phyloP scores from a whole-genome alignment of 2,797 vertebrate genomes.

The Merluccius polli region DNA sequence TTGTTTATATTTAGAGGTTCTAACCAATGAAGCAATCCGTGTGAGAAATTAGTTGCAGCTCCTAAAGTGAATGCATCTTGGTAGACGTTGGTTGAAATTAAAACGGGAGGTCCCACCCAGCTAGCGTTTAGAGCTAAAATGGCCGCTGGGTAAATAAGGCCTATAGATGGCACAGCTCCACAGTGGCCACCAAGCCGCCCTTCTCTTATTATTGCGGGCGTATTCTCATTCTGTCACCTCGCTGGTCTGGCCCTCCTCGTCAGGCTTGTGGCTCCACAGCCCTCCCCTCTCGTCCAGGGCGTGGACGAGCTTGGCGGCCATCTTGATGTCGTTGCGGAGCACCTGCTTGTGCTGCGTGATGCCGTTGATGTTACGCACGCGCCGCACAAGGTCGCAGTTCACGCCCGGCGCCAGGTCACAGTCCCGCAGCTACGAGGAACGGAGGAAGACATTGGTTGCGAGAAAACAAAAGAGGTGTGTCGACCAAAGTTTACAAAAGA shows the following conservation, averaged over 20 bases:
- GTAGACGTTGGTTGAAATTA: neutral
- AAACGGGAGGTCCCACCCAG: neutral
- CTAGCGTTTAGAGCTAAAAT: too few relatives aligned
- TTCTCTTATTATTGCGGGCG: neutral
- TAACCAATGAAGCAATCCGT: neutral
- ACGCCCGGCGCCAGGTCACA: conserved; percentile 90
- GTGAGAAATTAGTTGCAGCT: neutral
- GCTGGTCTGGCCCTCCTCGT: conserved; percentile 57
- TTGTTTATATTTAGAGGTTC: neutral
- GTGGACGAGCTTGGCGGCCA: conserved; percentile 88
- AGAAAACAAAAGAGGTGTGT: neutral
- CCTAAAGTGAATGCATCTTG: too few relatives aligned
- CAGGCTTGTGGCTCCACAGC: conserved; percentile 76
- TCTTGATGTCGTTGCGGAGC: conserved; percentile 90
- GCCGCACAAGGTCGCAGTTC: conserved; percentile 85
- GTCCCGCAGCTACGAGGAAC: conserved; percentile 76
- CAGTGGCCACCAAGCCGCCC: neutral
- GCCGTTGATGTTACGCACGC: conserved; percentile 85
- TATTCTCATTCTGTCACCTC: conserved; percentile 54
- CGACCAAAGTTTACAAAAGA: neutral
- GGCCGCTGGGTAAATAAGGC: neutral
- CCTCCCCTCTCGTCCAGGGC: conserved; percentile 83
- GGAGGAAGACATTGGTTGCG: neutral
- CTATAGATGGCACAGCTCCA: neutral
- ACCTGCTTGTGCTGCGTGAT: conserved; percentile 91